These are phyloP conservation scores for Leucophenga varia DNA, from an alignment of 1,140 invertebrate genomes.

Conservation along the genomic window DNA sequence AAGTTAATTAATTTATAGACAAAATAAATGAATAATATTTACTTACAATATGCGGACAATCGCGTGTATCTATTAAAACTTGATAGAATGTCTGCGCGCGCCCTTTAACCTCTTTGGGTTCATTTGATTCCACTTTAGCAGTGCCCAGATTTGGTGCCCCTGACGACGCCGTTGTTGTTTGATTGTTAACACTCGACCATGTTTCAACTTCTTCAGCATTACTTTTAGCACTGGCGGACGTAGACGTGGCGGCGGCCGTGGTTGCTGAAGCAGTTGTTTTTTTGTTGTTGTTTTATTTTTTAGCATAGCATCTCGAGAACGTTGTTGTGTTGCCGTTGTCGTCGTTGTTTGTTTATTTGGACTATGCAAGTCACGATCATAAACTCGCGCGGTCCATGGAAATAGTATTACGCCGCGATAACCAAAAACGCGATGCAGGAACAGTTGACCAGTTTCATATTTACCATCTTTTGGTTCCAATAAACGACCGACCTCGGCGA, in stretches of 20 bases:
- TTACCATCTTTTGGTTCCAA: conserved; percentile 85
- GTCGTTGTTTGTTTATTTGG: conserved; percentile 49
- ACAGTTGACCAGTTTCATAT: conserved; percentile 94
- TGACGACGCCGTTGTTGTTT: background rate
- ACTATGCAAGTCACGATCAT: conserved; percentile 82
- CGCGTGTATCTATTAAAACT: conserved; percentile 92
- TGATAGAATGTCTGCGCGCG: conserved; percentile 94
- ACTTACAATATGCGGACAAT: conserved; percentile 93
- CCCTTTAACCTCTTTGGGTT: conserved; percentile 85
- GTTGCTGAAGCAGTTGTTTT: conserved; percentile 55
- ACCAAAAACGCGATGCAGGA: conserved; percentile 93
- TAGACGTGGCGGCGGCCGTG: conserved; percentile 31
- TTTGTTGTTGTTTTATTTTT: conserved; percentile 40
- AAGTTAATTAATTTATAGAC: background rate
- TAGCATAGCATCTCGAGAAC: conserved; percentile 36
- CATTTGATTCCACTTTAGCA: conserved; percentile 20
- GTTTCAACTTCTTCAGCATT: background rate
- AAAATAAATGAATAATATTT: background rate
- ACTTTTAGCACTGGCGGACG: conserved; percentile 3
- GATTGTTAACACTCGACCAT: conserved; percentile 5
- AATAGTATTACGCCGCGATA: conserved; percentile 94
- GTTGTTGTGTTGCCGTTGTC: conserved; percentile 54
- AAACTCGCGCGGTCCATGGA: conserved; percentile 92
- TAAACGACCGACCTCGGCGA: conserved; percentile 64
- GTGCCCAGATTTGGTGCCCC: conserved; percentile 21